phyloP scores from a whole-genome alignment of 2,797 vertebrate species.

The Leuciscus waleckii region DNA sequence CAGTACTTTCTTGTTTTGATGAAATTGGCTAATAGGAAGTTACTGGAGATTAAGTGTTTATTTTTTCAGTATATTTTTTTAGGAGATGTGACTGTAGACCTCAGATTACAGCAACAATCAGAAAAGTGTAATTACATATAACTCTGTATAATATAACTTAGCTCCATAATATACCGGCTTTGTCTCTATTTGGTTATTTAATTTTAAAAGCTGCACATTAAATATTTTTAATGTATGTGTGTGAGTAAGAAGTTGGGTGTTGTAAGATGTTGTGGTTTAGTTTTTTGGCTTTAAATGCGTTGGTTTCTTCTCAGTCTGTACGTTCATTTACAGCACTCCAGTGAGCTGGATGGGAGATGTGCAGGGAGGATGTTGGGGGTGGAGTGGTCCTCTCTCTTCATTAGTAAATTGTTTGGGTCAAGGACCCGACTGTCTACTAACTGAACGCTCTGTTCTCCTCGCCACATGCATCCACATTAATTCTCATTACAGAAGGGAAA shows the following conservation, averaged over 20 bases:
- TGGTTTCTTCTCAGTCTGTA: not conserved
- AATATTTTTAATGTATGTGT: not conserved
- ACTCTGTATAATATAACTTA: not conserved
- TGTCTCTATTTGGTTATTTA: not conserved
- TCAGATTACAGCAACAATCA: not conserved
- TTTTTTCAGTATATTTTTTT: not conserved
- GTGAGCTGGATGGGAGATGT: not conserved
- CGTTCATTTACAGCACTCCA: not conserved
- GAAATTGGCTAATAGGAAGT: not conserved
- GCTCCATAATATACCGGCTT: too few species aligned
- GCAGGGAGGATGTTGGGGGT: not conserved
- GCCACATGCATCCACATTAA: not conserved
- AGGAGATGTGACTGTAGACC: not conserved
- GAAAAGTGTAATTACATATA: not conserved
- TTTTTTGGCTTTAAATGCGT: not conserved
- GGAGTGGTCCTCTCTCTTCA: conserved; percentile 12
- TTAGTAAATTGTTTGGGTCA: conserved; percentile 40
- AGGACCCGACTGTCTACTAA: conserved; percentile 25
- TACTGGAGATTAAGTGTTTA: not conserved
- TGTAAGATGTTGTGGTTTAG: not conserved
- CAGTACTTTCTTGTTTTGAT: not conserved
- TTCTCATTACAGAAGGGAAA: not conserved
- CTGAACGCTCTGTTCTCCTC: conserved; percentile 17
- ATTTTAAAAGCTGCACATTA: not conserved
- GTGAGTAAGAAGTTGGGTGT: not conserved